Conservation (phyloP, 92 coral and sea anemone species). For the Zoanthus gigantus region DNA sequence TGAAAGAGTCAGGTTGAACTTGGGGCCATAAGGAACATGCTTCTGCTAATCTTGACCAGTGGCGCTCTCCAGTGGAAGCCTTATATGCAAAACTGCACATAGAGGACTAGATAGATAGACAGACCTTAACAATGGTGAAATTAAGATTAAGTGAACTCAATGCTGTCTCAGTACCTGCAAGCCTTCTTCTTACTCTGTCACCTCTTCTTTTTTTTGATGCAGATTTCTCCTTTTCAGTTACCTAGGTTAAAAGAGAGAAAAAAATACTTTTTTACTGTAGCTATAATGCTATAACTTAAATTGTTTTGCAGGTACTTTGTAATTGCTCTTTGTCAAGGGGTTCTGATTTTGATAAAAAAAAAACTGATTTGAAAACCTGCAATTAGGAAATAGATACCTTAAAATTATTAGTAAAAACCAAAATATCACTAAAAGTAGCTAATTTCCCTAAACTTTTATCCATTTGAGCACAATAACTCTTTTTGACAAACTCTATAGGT, state of each 20-base stretch:
- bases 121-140: neutral
- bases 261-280: neutral
- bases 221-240: slow-evolving; percentile 7
- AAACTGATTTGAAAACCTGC: neutral
- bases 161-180: slow-evolving; percentile 62
- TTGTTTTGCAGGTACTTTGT: too few species aligned
- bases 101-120: neutral
- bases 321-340: neutral
- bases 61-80: too few species aligned
- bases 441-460: neutral
- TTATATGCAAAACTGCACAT: too few species aligned
- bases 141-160: neutral
- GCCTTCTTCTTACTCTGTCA: slow-evolving; percentile 77
- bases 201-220: slow-evolving; percentile 72
- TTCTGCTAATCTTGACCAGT: too few species aligned
- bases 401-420: neutral
- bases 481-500: too few species aligned
- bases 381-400: neutral
- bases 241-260: neutral
- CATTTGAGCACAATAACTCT: neutral
- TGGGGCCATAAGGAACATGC: too few species aligned
- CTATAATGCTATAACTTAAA: too few species aligned
- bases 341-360: neutral
- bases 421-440: neutral
- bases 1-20: too few species aligned